Evolutionary conservation across 2,113 vertebrate genomes (phyloP), one percentile per base, ranked within the genome.

Genomic region (Lates calcarifer): DNA sequence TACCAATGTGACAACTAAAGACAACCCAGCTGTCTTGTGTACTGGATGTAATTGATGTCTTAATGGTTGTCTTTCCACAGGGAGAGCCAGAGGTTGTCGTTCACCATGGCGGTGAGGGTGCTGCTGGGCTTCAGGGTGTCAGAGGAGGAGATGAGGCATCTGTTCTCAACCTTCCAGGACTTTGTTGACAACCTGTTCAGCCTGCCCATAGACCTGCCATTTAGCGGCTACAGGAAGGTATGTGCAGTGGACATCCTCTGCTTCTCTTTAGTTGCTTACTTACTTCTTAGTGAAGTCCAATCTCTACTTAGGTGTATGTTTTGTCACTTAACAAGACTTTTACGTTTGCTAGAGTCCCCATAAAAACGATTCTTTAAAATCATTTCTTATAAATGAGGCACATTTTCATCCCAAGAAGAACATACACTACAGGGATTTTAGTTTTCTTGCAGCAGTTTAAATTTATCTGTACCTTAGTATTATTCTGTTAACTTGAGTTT

Each of bases 131-230:
- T 99, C 94, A 94, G 96, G 55, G 96, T 98, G 64, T 96, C 97
- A 0, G 97, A 99, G 1, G 97, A 98, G 82, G 97, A 99, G 69
- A 96, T 99, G 58, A 93, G 79, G 5, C 94, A 94, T 61, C 96
- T 99, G 74, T 99, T 99, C 1, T 93, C 95, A 45, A 97, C 98
- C 86, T 99, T 97, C 91, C 98, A 99, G 93, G 96, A 99, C 70
- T 99, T 99, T 0, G 96, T 99, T 58, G 97, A 99, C 92, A 99
- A 99, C 0, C 96, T 99, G 74, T 99, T 99, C 95, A 98, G 97
- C 45, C 77, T 99, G 86, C 98, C 98, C 0, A 94, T 99, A 18
- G 98, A 99, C 77, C 91, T 99, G 93, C 98, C 98, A 2, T 99
- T 99, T 66, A 99, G 96, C 0, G 98, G 98, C 61, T 99, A 98